Evolutionary conservation across 2,888 invertebrate genomes (phyloP), one percentile per base, ranked within the genome.

Genomic region (Loripinus fragilis): DNA sequence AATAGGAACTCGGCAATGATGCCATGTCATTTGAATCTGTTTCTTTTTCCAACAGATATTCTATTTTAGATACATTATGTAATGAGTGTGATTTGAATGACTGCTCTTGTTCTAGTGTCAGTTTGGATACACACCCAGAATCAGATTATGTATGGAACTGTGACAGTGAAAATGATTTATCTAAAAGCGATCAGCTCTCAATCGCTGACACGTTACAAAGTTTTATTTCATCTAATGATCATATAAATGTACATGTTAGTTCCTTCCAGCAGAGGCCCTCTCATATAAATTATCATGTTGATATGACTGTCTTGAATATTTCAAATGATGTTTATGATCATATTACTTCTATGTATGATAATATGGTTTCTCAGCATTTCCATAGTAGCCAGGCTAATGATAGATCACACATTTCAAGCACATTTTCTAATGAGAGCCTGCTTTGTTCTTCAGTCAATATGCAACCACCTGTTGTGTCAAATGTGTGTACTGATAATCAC

Each of bases 1-100:
- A n/a, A 25, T 25, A 52, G 52, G 52, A 25, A 52, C 23, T 52
- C 25, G 52, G 52, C 52, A 52, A 52, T 52, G 52, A 8, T 52
- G 52, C 52, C 52, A 25, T 5, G 23, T 8, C 2, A 2, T 5
- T 25, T 52, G 2, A 2, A 52, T 23, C 52, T 2, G 12, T 52
- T 25, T 8, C 10, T 25, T 2, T 52, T 52, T 20, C 2, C 5
- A 52, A 52, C n/a, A 52, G 52, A 25, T 52, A 8, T 52, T 52
- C 52, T 25, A 2, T 15, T 52, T 52, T 52, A 52, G 25, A 52
- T 25, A 15, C 10, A 10, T 5, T 25, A 25, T 52, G 52, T 23
- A 20, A 7, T 2, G 52, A 52, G 25, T 25, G 52, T 52, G 12
- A 52, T 25, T 52, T 20, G 20, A 48, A n/a, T 48, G n/a, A 15